These are phyloP conservation scores for Macrobrachium rosenbergii DNA, from an alignment of 1,140 invertebrate genomes.

Conservation along the genomic window DNA sequence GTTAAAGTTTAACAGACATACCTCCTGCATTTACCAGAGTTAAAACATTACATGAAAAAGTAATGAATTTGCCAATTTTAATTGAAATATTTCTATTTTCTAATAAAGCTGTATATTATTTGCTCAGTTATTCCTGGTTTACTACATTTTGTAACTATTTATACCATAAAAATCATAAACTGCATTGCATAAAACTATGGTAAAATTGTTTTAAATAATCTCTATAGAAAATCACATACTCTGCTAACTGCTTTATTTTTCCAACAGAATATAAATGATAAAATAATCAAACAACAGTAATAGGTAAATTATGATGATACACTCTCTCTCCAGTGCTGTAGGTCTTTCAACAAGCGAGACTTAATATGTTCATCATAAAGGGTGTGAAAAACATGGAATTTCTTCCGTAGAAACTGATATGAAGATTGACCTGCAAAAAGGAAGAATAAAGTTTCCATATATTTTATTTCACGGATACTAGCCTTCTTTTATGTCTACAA, in stretches of 20 bases:
- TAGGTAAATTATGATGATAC: neutral
- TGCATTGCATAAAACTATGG: no score
- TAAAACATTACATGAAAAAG: no score
- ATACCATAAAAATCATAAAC: no score
- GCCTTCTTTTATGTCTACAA: neutral
- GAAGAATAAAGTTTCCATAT: conserved; percentile 31
- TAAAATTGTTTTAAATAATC: no score
- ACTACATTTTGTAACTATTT: no score
- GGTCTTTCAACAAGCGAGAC: conserved; percentile 92
- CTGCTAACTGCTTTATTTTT: neutral
- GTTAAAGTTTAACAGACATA: no score
- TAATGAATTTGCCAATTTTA: no score
- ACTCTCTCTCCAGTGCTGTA: conserved; percentile 79
- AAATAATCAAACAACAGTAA: neutral
- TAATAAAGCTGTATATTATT: no score
- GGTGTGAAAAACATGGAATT: conserved; percentile 96
- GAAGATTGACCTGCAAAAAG: conserved; percentile 88
- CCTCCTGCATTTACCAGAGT: no score
- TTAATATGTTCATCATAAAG: conserved; percentile 99
- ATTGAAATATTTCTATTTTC: no score
- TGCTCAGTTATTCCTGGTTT: no score
- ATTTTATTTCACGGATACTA: neutral
- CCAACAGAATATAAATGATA: neutral
- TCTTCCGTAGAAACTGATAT: conserved; percentile 95
- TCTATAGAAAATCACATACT: no score